phyloP scores from a whole-genome alignment of 1,140 invertebrate genomes.

The Paracyclopina nana region DNA sequence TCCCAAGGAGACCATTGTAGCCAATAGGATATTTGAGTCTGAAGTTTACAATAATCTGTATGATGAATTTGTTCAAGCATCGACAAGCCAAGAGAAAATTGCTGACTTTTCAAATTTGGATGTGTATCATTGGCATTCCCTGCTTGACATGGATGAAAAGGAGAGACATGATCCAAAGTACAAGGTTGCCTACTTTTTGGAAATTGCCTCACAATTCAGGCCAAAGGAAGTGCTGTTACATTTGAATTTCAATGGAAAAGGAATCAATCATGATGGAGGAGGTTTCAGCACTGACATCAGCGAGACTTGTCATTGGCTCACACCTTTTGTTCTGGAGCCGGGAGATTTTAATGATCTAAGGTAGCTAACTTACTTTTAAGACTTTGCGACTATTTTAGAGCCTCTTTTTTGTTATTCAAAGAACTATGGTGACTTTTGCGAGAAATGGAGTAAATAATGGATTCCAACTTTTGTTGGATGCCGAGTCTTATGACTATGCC shows the following conservation, averaged over 20 bases:
- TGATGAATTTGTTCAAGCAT: background rate
- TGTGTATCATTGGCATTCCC: too few species aligned
- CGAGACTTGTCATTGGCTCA: background rate
- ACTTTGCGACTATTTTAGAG: background rate
- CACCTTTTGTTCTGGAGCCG: background rate
- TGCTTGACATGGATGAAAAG: background rate
- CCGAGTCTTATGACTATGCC: background rate
- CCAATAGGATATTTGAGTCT: background rate
- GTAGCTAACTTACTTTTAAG: background rate
- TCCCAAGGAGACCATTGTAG: background rate
- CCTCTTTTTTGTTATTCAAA: background rate
- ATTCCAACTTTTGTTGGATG: background rate
- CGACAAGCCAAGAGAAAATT: background rate
- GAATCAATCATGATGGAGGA: background rate
- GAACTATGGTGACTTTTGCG: background rate
- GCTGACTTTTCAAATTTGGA: background rate
- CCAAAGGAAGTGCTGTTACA: background rate
- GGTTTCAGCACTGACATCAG: background rate
- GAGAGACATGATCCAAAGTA: background rate
- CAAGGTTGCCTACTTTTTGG: background rate
- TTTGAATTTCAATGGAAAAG: background rate
- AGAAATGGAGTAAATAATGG: conserved; percentile 1
- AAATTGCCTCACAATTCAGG: background rate
- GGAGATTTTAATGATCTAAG: background rate
- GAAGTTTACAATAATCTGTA: background rate